Evolutionary conservation across 92 coral and sea anemone genomes (phyloP), one percentile per base, ranked within the genome.

Genomic region (Umimayanthus chanpuru): DNA sequence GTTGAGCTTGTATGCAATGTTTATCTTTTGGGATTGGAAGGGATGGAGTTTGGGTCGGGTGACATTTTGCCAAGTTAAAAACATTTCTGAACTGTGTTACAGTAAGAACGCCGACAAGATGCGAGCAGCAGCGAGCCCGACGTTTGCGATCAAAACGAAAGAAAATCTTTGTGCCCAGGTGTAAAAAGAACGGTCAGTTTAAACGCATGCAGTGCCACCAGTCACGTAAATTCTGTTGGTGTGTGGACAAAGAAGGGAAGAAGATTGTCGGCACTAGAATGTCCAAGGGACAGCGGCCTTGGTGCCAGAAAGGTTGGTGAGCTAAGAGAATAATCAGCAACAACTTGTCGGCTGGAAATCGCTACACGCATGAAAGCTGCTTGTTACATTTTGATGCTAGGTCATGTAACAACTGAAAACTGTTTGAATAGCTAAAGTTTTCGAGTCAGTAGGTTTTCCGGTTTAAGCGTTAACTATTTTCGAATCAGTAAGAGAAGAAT

Each of bases 101-200:
- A 83, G 87, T 18, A 15, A 81, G 21, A 53, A 8, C 65, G 6
- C 83, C 88, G 7, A 81, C 94, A 36, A 91, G 58, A 55, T 97
- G 99, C 79, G 79, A 90, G 75, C 86, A 83, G 82, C 65, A 76
- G 66, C 93, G 98, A 67, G 87, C 89, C 4, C 94, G 97, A 30
- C 91, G 93, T 66, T 49, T 77, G 53, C 73, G 29, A 49, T 88
- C 89, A 47, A 74, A 8, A 23, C 82, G 88, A 29, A 88, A 84
- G 39, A 76, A 82, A 4, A 77, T 81, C 20, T 89, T 86, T 18
- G 93, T 97, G 2, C 99, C 99, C 36, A 80, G 50, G 36, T 97
- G 99, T 81, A 97, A 93, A 64, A 47, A 41, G 40, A 91, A 97
- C 80, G 99, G 99, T 2, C 88, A 92, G 3, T 97, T 92, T 67